phyloP scores from a whole-genome alignment of 2,113 vertebrate species.

The Cercocebus atys region DNA sequence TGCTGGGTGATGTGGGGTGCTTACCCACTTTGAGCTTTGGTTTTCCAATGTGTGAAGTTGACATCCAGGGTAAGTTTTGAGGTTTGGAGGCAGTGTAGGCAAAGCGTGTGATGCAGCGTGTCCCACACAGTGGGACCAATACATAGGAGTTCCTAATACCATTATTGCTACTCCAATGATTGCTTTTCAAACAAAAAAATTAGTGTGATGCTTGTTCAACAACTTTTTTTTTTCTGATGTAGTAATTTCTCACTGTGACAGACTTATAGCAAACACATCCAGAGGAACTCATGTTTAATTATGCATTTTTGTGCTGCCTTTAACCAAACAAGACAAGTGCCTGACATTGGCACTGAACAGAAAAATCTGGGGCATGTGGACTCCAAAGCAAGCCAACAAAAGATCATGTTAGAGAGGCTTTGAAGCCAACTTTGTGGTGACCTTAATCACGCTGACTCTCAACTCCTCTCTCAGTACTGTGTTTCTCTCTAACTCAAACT shows the following conservation, averaged over 20 bases:
- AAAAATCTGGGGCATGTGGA: background rate
- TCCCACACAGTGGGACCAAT: no score
- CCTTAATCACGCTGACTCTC: background rate
- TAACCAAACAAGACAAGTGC: background rate
- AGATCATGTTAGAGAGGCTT: background rate
- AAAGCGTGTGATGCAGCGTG: fast-evolving
- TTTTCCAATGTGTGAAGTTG: background rate
- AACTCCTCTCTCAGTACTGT: background rate
- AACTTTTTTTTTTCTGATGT: background rate
- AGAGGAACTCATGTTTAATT: background rate
- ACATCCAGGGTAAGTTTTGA: background rate
- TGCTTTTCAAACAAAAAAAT: background rate
- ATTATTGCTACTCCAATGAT: background rate
- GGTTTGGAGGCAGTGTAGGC: background rate
- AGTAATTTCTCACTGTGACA: background rate
- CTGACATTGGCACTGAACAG: background rate
- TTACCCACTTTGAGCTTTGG: background rate
- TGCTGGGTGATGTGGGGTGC: background rate
- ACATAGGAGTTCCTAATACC: background rate
- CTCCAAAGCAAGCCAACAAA: background rate
- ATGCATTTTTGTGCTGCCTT: background rate
- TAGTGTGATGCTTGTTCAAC: background rate
- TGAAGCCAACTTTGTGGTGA: background rate
- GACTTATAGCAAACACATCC: background rate
- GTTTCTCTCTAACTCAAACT: background rate